phyloP scores from a whole-genome alignment of 2,113 vertebrate genomes.

The Dissostichus mawsoni region DNA sequence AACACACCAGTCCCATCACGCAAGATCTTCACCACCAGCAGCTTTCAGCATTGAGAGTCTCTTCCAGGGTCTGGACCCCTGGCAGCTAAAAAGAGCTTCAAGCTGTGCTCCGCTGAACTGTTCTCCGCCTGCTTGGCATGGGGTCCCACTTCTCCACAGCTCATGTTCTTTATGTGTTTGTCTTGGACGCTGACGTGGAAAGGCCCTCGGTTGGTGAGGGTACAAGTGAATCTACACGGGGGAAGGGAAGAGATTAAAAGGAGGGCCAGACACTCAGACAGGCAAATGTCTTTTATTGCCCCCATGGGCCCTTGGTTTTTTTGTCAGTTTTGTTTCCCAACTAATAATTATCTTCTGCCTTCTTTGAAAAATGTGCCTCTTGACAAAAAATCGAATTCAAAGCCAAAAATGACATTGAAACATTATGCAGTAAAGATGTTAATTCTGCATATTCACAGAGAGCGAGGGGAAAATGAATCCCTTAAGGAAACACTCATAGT shows the following conservation, averaged over 20 bases:
- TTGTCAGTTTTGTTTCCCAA: conserved; percentile 66
- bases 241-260: conserved; percentile 50
- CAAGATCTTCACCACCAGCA: conserved; percentile 34
- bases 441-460: conserved; percentile 11
- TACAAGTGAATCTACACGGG: conserved; percentile 46
- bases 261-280: conserved; percentile 59
- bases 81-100: conserved; percentile 60
- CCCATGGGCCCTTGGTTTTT: conserved; percentile 54
- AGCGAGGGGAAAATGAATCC: conserved; percentile 1
- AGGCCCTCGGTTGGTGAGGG: conserved; percentile 55
- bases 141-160: conserved; percentile 69
- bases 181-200: conserved; percentile 79
- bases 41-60: conserved; percentile 35
- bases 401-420: conserved; percentile 20
- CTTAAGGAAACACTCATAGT: conserved; percentile 16
- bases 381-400: conserved; percentile 5
- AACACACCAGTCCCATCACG: neutral
- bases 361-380: conserved; percentile 53
- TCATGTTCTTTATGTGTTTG: conserved; percentile 81
- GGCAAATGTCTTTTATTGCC: conserved; percentile 66
- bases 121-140: conserved; percentile 69
- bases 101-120: conserved; percentile 45
- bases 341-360: conserved; percentile 51
- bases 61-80: conserved; percentile 61
- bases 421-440: neutral